phyloP scores from a whole-genome alignment of 2,888 invertebrate species.

The Fissipunctia ypsillon region DNA sequence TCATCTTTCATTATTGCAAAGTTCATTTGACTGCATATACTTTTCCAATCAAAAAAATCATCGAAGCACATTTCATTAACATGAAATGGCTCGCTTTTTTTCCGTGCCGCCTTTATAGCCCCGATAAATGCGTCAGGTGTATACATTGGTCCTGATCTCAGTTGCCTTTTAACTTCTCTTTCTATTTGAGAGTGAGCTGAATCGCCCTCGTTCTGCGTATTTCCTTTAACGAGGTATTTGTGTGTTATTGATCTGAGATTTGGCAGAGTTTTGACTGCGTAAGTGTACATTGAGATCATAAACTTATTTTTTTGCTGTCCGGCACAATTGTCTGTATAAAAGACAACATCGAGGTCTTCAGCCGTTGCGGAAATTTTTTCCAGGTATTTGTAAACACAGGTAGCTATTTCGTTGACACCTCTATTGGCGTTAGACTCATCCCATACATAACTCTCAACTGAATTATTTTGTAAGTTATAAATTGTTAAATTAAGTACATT shows the following conservation, averaged over 20 bases:
- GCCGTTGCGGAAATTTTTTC: conserved; percentile 37
- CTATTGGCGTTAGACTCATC: conserved; percentile 69
- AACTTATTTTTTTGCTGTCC: too few species aligned
- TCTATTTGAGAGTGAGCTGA: too few species aligned
- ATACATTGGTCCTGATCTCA: too few species aligned
- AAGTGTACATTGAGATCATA: too few species aligned
- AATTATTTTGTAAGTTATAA: conserved; percentile 61
- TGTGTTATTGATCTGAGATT: too few species aligned
- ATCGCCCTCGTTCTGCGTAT: too few species aligned
- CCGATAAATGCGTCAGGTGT: too few species aligned
- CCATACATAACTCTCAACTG: conserved; percentile 68
- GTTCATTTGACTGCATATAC: conserved; percentile 53
- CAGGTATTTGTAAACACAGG: conserved; percentile 68
- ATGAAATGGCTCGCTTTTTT: too few species aligned
- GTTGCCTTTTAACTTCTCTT: too few species aligned
- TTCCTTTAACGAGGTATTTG: too few species aligned
- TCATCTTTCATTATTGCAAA: conserved; percentile 54
- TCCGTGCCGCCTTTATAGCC: too few species aligned
- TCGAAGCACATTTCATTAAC: conserved; percentile 56
- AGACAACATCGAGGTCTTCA: conserved; percentile 56
- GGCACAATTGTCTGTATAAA: conserved; percentile 66
- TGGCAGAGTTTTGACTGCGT: too few species aligned
- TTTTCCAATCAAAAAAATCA: conserved; percentile 57
- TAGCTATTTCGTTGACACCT: conserved; percentile 67
- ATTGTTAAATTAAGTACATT: conserved; percentile 67